Evolutionary conservation across 2,888 invertebrate species (phyloP).

Genomic region (Andrena camellia): DNA sequence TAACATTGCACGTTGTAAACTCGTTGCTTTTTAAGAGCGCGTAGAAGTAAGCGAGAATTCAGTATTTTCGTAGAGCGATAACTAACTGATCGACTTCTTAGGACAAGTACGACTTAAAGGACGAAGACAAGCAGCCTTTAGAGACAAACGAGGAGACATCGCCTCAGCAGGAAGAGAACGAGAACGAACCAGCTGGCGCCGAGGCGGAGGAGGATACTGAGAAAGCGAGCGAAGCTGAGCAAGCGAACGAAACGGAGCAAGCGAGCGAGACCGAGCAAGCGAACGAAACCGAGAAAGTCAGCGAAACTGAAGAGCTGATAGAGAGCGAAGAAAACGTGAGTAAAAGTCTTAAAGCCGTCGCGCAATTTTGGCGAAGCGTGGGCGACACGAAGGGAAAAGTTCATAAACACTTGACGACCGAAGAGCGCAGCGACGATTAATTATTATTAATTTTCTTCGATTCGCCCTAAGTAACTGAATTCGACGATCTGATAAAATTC

Average conservation of each 20-base stretch:
- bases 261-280: constrained; percentile 26
- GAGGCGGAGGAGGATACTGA: constrained; percentile 75
- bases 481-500: background rate
- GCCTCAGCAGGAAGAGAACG: constrained; percentile 70
- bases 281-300: constrained; percentile 70
- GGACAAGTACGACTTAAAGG: constrained; percentile 75
- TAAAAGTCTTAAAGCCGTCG: constrained; percentile 6
- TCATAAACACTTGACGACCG: too few relatives aligned
- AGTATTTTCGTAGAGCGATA: constrained; percentile 27
- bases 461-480: background rate
- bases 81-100: constrained; percentile 23
- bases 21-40: background rate
- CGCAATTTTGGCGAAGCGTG: too few relatives aligned
- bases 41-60: background rate
- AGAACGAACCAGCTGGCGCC: constrained; percentile 50
- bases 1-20: background rate
- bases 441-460: background rate
- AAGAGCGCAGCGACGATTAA: too few relatives aligned
- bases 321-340: constrained; percentile 78
- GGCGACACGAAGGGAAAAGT: too few relatives aligned
- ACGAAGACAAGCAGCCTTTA: constrained; percentile 74
- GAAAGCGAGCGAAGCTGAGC: constrained; percentile 73
- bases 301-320: constrained; percentile 75
- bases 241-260: constrained; percentile 69
- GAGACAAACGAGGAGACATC: constrained; percentile 87